Percentiles rank a stretch among this genome's conserved stretches.
These are phyloP conservation scores for Drosophila subsilvestris DNA, from an alignment of 2,888 invertebrate genomes.

Conservation along the genomic window DNA sequence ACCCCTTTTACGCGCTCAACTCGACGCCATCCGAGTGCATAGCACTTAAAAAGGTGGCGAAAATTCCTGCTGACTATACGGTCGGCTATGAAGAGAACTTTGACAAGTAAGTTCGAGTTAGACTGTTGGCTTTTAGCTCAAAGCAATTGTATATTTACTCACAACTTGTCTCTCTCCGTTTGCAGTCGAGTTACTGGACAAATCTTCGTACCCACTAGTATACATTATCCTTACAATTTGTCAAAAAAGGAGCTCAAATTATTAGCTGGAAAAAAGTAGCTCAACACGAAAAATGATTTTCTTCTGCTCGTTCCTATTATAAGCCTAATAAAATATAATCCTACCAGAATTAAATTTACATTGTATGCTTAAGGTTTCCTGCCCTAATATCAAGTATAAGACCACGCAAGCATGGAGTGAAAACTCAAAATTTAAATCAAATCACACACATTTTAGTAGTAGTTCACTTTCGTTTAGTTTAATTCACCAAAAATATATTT, in stretches of 20 bases:
- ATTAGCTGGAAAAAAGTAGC: conserved; percentile 4
- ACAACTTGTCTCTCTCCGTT: conserved; percentile 19
- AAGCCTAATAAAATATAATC: no score
- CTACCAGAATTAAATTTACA: no score
- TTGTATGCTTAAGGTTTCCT: no score
- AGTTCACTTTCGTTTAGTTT: conserved; percentile 44
- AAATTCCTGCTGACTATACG: conserved; percentile 78
- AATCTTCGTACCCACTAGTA: conserved; percentile 80
- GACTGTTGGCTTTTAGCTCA: no score
- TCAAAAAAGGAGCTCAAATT: conserved; percentile 67
- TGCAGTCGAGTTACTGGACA: conserved; percentile 77
- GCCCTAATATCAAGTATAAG: no score
- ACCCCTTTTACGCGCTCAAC: conserved; percentile 80
- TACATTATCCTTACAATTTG: conserved; percentile 82
- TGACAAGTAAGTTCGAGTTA: conserved; percentile 54
- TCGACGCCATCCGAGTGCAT: conserved; percentile 68
- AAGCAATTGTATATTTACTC: background rate
- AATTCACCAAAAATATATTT: conserved; percentile 74
- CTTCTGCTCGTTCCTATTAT: background rate
- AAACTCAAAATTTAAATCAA: background rate
- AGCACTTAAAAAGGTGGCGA: conserved; percentile 58
- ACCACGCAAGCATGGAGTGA: no score
- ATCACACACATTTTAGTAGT: background rate
- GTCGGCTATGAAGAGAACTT: conserved; percentile 81
- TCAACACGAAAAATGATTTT: no score